phyloP scores from a whole-genome alignment of 2,888 invertebrate genomes.

The Cephus nigrinus region DNA sequence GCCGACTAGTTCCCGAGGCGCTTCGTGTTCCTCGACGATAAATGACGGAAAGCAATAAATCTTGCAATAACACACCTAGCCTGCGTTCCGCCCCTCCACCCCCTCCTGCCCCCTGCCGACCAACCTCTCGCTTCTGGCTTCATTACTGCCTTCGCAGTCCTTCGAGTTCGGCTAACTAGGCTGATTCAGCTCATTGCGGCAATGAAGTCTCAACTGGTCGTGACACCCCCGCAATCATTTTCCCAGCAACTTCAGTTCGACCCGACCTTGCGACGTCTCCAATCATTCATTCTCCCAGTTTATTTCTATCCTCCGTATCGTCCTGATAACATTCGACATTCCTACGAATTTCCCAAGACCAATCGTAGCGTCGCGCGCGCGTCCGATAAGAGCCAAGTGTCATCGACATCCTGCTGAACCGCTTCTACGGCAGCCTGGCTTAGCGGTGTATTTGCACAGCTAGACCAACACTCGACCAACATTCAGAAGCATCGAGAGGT shows the following conservation, averaged over 20 bases:
- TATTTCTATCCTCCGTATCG: neutral
- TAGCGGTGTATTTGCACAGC: constrained; percentile 50
- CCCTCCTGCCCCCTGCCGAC: neutral
- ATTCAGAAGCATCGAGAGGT: neutral
- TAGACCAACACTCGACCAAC: constrained; percentile 46
- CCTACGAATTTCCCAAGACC: constrained; percentile 6
- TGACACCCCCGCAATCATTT: constrained; percentile 47
- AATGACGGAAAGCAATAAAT: constrained; percentile 54
- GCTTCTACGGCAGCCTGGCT: constrained; percentile 25
- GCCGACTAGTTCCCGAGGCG: neutral
- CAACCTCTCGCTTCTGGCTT: constrained; percentile 13
- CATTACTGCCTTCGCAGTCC: constrained; percentile 10
- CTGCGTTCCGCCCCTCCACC: constrained; percentile 12
- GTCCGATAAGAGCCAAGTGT: constrained; percentile 43
- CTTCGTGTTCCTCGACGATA: constrained; percentile 23
- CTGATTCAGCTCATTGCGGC: constrained; percentile 49
- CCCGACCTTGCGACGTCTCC: neutral
- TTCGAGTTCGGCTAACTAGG: constrained; percentile 39
- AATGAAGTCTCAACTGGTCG: constrained; percentile 47
- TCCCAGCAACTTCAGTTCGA: neutral
- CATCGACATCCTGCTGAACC: constrained; percentile 39
- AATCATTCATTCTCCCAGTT: too few relatives aligned
- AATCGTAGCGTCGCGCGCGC: constrained; percentile 8
- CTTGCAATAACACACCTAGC: constrained; percentile 46
- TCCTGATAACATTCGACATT: neutral